phyloP scores from a whole-genome alignment of 1,140 invertebrate genomes.

The Colletes gigas region DNA sequence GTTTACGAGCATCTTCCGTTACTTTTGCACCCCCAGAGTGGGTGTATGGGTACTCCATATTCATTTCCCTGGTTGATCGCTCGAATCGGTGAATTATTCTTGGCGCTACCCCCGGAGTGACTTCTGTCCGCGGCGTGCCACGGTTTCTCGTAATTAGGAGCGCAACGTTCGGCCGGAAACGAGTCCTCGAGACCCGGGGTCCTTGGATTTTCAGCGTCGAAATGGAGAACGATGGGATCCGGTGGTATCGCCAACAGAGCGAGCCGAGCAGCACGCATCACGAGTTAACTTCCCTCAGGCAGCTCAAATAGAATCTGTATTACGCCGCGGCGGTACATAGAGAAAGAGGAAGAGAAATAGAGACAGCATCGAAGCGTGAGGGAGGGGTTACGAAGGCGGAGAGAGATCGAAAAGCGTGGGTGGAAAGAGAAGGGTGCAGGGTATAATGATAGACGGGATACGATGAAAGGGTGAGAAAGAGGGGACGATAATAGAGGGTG shows the following conservation, averaged over 20 bases:
- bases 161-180: not conserved
- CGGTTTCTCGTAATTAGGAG: too few relatives aligned
- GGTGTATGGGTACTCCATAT: too few relatives aligned
- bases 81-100: too few relatives aligned
- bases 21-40: too few relatives aligned
- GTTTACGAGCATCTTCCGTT: too few relatives aligned
- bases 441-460: slow-evolving; percentile 18
- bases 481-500: slow-evolving; percentile 14
- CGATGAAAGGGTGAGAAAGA: slow-evolving; percentile 25
- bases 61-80: too few relatives aligned
- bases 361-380: not conserved
- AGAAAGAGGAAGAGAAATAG: slow-evolving; percentile 62
- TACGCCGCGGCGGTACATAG: slow-evolving; percentile 75
- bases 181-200: slow-evolving; percentile 1
- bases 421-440: slow-evolving; percentile 16
- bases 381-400: slow-evolving; percentile 2
- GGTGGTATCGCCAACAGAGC: slow-evolving; percentile 65
- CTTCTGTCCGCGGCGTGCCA: too few relatives aligned
- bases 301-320: slow-evolving; percentile 80
- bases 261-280: slow-evolving; percentile 74
- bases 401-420: slow-evolving; percentile 7
- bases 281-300: slow-evolving; percentile 80
- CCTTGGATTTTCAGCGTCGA: slow-evolving; percentile 58
- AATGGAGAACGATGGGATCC: slow-evolving; percentile 60
- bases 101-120: too few relatives aligned